A percentile compares a stretch with the other conserved stretches of the same genome.
phyloP scores from a whole-genome alignment of 2,888 invertebrate species.

The Drosophila mettleri region DNA sequence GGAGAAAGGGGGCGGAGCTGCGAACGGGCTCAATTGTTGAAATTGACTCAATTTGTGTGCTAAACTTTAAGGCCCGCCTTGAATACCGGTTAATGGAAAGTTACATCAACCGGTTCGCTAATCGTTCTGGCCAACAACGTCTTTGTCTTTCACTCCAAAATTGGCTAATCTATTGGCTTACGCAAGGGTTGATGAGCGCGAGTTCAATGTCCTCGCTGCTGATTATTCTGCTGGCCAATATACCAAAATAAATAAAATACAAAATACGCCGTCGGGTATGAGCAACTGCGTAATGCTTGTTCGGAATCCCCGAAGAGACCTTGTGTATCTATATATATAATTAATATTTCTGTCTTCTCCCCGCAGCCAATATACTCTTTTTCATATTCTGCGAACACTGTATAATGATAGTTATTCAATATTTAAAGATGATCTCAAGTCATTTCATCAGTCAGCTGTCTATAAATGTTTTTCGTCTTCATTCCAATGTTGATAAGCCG shows the following conservation, averaged over 20 bases:
- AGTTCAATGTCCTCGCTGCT: conserved; percentile 36
- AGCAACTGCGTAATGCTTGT: not conserved
- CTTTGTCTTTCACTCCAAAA: conserved; percentile 50
- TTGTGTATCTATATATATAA: not conserved
- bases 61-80: conserved; percentile 32
- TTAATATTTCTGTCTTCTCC: not conserved
- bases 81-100: conserved; percentile 55
- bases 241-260: not conserved
- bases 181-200: conserved; percentile 49
- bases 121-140: conserved; percentile 51
- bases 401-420: not conserved
- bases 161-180: conserved; percentile 56
- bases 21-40: conserved; percentile 16
- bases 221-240: conserved; percentile 8
- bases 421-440: conserved; percentile 41
- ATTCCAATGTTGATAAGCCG: conserved; percentile 13
- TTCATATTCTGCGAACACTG: not conserved
- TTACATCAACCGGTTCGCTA: conserved; percentile 57
- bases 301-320: not conserved
- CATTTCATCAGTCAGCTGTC: conserved; percentile 9
- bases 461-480: not conserved
- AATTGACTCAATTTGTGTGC: conserved; percentile 28
- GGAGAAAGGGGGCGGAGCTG: conserved; percentile 43
- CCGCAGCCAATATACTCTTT: not conserved
- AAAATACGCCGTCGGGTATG: not conserved